Percentiles rank a stretch among this genome's conserved stretches.
phyloP scores from a whole-genome alignment of 2,113 vertebrate species.

The Cyanoderma ruficeps region DNA sequence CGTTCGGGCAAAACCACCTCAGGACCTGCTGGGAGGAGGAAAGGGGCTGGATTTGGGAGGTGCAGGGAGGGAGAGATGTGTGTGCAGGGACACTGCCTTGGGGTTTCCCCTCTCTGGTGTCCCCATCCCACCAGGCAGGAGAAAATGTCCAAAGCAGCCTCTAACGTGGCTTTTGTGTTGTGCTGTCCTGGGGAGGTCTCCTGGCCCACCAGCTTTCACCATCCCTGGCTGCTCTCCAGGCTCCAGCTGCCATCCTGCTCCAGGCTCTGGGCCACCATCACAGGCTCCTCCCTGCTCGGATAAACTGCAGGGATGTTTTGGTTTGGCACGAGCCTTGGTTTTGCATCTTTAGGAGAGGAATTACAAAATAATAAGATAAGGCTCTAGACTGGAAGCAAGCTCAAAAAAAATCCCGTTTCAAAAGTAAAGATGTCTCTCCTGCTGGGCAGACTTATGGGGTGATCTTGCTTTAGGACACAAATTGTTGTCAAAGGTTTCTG shows the following conservation, averaged over 20 bases:
- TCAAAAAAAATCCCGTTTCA: neutral
- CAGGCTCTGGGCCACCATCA: neutral
- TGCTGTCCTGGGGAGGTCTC: neutral
- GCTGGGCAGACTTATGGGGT: neutral
- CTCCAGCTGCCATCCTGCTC: neutral
- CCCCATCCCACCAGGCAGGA: accelerated
- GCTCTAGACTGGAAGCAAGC: neutral
- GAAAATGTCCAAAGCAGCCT: neutral
- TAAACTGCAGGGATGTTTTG: conserved; percentile 46
- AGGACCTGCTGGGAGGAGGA: neutral
- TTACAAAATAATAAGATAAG: conserved; percentile 57
- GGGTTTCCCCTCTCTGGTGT: neutral
- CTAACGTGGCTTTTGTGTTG: accelerated
- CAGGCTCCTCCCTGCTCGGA: neutral
- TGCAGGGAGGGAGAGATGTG: neutral
- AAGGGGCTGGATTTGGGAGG: neutral
- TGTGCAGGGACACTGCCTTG: neutral
- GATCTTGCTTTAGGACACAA: neutral
- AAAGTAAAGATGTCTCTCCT: neutral
- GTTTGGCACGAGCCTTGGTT: conserved; percentile 37
- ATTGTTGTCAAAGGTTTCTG: neutral
- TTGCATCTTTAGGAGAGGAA: conserved; percentile 33
- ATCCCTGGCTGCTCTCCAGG: neutral
- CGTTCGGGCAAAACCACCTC: accelerated
- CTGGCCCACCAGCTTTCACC: neutral